Percentiles rank a stretch among this genome's conserved stretches.
These are phyloP conservation scores for Plecotus auritus DNA, from an alignment of 2,113 vertebrate species.

Conservation along the genomic window DNA sequence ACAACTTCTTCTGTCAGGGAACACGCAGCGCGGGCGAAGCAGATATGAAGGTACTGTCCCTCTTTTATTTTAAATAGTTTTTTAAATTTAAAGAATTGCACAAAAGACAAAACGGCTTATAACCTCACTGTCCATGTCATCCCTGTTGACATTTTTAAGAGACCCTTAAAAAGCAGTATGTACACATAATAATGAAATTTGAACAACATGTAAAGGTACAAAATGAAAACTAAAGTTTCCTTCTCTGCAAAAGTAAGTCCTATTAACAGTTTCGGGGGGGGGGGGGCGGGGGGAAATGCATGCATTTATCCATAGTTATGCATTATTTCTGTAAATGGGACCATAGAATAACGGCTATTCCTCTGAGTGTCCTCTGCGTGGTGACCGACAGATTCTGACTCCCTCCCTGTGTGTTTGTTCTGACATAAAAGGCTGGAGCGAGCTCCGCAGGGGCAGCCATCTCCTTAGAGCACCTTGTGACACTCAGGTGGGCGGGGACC, in stretches of 20 bases:
- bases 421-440: not conserved
- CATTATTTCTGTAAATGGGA: not conserved
- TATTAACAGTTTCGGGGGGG: not conserved
- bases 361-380: not conserved
- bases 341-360: not conserved
- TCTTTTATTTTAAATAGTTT: not conserved
- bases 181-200: not conserved
- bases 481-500: not conserved
- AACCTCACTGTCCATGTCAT: not conserved
- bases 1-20: slow-evolving; percentile 96
- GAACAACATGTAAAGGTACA: not conserved
- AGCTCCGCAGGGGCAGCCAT: not conserved
- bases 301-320: not conserved
- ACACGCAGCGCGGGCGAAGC: slow-evolving; percentile 88
- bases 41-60: slow-evolving; percentile 88
- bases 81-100: not conserved
- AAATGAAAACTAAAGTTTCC: not conserved
- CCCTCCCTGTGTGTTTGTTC: not conserved
- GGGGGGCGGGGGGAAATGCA: fast-evolving
- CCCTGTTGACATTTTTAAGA: slow-evolving; percentile 3
- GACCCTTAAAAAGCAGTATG: not conserved
- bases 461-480: not conserved
- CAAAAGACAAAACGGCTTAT: not conserved
- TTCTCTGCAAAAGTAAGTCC: not conserved
- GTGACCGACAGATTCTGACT: not conserved